phyloP scores from a whole-genome alignment of 2,113 vertebrate species.

The Pandion haliaetus region DNA sequence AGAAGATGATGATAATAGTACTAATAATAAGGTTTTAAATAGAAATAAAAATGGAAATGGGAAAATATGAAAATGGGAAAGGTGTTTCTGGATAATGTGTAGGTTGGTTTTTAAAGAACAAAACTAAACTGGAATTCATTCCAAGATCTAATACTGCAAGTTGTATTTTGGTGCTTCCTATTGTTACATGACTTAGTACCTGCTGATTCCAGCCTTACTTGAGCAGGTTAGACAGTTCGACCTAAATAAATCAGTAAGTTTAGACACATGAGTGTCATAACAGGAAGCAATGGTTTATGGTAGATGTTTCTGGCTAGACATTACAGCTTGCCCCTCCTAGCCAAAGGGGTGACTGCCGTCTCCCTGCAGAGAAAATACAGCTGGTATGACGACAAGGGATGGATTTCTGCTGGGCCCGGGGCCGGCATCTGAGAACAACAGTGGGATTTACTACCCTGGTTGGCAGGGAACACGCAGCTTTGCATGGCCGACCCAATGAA shows the following conservation, averaged over 20 bases:
- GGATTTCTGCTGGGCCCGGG: background rate
- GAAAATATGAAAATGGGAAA: background rate
- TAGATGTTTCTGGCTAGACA: slow-evolving; percentile 43
- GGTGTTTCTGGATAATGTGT: background rate
- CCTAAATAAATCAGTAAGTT: slow-evolving; percentile 47
- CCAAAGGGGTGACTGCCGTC: background rate
- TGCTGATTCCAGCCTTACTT: background rate
- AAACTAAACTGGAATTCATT: background rate
- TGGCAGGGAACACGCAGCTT: background rate
- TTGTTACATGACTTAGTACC: background rate
- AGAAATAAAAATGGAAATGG: background rate
- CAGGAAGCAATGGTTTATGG: slow-evolving; percentile 47
- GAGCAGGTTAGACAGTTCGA: background rate
- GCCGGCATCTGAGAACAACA: background rate
- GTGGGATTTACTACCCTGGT: background rate
- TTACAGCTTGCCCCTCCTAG: background rate
- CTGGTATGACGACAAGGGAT: background rate
- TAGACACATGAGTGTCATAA: slow-evolving; percentile 38
- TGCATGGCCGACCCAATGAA: background rate
- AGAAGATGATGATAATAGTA: background rate
- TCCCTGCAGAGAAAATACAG: slow-evolving; percentile 7
- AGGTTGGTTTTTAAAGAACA: background rate
- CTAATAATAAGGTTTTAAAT: background rate
- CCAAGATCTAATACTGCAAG: background rate
- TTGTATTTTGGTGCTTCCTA: background rate